Evolutionary conservation across 1,140 invertebrate species (phyloP), one percentile per base, ranked within the genome.

Genomic region (Heliconius himera): DNA sequence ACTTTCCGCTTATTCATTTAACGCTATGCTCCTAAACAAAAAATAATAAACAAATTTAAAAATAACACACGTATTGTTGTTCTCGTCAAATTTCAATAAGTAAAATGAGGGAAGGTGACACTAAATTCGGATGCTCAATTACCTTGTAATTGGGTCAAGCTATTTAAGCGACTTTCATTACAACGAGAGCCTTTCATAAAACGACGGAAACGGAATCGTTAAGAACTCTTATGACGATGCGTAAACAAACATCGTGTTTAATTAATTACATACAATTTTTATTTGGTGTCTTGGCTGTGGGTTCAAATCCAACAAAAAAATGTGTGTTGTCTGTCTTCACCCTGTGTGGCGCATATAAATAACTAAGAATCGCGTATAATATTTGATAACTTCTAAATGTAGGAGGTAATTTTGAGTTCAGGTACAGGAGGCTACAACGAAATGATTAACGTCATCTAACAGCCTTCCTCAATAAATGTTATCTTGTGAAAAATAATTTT

Each of bases 71-170:
- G 26, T 66, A 66, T 16, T 13, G 11, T 11, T 5, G 60, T 66
- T 3, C 13, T 66, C n/a, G n/a, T n/a, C 11, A 66, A 66, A 66
- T 66, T 66, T 66, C 60, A 66, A 66, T 66, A 66, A 66, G 26
- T 66, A 66, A 29, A 54, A 74, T 74, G 49, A 33, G 9, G 38
- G 41, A 33, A 20, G 38, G 41, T 41, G 70, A 72, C 70, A 60
- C 29, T 56, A 56, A 74, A 74, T 56, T 56, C 18, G 46, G 51
- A 33, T 54, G 26, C 46, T 56, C 73, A 60, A 74, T 74, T 74
- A 56, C 51, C 16, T 8, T 11, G 60, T 49, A 74, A 74, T 74
- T 74, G 73, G 73, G 73, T 54, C 73, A 74, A 49, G 46, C 73
- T 72, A 72, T 72, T 72, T 72, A 72, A 8, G 29, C 0, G 3